Base-by-base conservation (phyloP, 2,888 invertebrate genomes). In the Aethes cnicana region DNA sequence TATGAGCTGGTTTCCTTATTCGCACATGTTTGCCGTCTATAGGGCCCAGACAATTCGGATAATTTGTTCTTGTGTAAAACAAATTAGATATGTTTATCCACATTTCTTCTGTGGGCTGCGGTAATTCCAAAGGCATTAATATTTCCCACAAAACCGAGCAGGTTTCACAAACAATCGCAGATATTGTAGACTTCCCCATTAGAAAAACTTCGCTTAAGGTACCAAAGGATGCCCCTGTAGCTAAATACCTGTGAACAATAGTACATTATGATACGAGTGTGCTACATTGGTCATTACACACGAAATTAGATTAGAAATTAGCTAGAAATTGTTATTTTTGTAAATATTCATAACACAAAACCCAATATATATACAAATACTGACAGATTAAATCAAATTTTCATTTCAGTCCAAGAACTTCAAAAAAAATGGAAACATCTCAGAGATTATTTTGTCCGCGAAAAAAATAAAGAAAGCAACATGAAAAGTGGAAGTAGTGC, bases 371-470 rank as follows among this genome's bases (percentile, higher is more conserved):
- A n/a, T n/a, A n/a, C n/a, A n/a, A n/a, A n/a, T n/a, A n/a, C n/a
- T n/a, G n/a, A n/a, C n/a, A n/a, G n/a, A n/a, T n/a, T n/a, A n/a
- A n/a, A n/a, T n/a, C n/a, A n/a, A n/a, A n/a, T n/a, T n/a, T n/a
- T n/a, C n/a, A n/a, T n/a, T n/a, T n/a, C n/a, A n/a, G n/a, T n/a
- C n/a, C n/a, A n/a, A n/a, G 33, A 14, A 14, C 14, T 33, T 69
- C 52, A 63, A 68, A 58, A 68, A 64, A 52, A 69, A 68, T n/a
- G n/a, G n/a, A n/a, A n/a, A n/a, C n/a, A n/a, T n/a, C n/a, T n/a
- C n/a, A n/a, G n/a, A n/a, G n/a, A 62, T 68, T 66, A 67, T 69
- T 69, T 42, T 62, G 64, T 36, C 53, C 68, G n/a, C 61, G 68
- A 7, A 69, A 69, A 54, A 64, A 67, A 54, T 58, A 60, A 46